Base-by-base conservation (phyloP, 2,888 invertebrate genomes). In the Zhengitettix transpicula region DNA sequence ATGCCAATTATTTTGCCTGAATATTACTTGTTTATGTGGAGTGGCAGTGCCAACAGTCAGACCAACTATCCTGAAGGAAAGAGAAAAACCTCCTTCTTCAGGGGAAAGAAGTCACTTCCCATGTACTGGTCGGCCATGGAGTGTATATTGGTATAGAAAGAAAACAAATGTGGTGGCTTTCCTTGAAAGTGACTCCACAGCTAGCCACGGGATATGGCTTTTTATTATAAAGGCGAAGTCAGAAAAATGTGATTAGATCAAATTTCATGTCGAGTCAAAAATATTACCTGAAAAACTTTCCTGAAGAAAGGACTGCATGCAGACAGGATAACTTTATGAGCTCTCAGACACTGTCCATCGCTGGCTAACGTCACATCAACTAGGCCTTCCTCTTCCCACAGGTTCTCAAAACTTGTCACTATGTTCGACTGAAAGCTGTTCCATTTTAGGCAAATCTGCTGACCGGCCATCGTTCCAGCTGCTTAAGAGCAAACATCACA, bases 371-470 rank as follows among this genome's bases (percentile, higher is more conserved):
- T 83, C 61, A 83, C 83, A 69, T 84, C 83, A 42, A 82, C 81
- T 68, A 83, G 75, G 52, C 79, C 79, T 70, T 83, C 82, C 69
- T 82, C 81, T 70, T 79, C 79, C 74, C 76, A 81, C 61, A 83
- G 71, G 68, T 79, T 79, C 68, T 82, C 82, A 65, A 84, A 81
- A 65, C 82, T 82, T 60, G 74, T 75, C 63, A 82, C 72, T 70
- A 83, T 81, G 68, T 82, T 83, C 69, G 73, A 80, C 67, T 82
- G 78, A 71, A 81, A 83, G 62, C 83, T 82, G 71, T 83, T 83
- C 83, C 83, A 83, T 71, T 83, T 82, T 63, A 83, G 73, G 71
- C 83, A 83, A 72, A 83, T 83, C 72, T 83, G 83, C 64, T 71
- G 71, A 11, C 63, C 64, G n/a, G 61, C 60, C 64, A 62, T 62